Percentiles rank a stretch among this genome's conserved stretches.
These are phyloP conservation scores for Phragmatobia fuliginosa DNA, from an alignment of 2,888 invertebrate species.

Conservation along the genomic window DNA sequence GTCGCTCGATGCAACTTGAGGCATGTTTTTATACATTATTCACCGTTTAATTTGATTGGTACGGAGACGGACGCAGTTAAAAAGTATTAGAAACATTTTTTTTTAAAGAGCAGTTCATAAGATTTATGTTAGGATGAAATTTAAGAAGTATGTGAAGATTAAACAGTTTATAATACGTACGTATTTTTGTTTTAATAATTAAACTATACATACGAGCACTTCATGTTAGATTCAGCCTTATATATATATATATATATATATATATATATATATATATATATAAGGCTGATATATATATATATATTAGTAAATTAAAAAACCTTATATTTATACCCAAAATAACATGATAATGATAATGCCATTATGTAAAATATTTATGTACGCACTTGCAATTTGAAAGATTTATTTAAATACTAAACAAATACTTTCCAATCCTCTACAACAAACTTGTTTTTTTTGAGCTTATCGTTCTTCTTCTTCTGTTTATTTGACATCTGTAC, in stretches of 20 bases:
- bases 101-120: neutral
- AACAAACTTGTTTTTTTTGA: no score
- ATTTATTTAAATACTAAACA: no score
- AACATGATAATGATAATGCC: no score
- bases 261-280: no score
- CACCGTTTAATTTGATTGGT: neutral
- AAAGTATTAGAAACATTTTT: neutral
- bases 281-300: no score
- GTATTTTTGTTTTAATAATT: neutral
- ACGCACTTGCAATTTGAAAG: no score
- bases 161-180: neutral
- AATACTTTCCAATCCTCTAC: no score
- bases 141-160: neutral
- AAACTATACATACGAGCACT: neutral
- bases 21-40: neutral
- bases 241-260: no score
- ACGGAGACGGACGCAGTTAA: neutral
- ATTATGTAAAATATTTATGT: neutral
- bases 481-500: no score
- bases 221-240: neutral
- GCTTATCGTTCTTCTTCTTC: no score
- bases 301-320: no score
- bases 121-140: neutral
- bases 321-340: no score
- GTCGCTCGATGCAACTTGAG: neutral